Conservation (phyloP, 2,888 invertebrate species). For the Pocota personata region DNA sequence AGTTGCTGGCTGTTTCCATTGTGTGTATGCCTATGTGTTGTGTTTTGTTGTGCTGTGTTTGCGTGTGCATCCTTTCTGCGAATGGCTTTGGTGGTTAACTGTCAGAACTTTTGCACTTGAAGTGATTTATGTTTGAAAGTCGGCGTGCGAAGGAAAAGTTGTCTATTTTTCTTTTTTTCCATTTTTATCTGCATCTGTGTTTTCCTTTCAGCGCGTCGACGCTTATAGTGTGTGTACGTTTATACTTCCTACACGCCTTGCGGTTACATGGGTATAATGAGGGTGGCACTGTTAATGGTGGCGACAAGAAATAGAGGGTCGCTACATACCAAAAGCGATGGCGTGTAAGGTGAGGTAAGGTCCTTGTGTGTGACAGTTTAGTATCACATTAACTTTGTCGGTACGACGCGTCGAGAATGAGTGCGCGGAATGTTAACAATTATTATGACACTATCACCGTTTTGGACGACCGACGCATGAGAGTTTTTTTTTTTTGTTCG, state of each 20-base stretch:
- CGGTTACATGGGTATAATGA: constrained; percentile 46
- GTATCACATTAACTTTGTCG: constrained; percentile 66
- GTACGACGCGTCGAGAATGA: constrained; percentile 38
- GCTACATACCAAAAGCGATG: not conserved
- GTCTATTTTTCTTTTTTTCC: constrained; percentile 21
- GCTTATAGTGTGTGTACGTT: not conserved
- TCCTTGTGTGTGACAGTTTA: constrained; percentile 69
- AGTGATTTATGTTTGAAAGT: constrained; percentile 77
- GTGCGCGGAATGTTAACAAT: constrained; percentile 65
- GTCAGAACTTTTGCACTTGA: constrained; percentile 79
- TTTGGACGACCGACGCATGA: constrained; percentile 27
- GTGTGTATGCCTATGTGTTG: constrained; percentile 36
- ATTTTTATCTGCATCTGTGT: constrained; percentile 67
- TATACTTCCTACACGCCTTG: constrained; percentile 6
- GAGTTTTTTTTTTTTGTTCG: constrained; percentile 9
- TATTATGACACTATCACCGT: constrained; percentile 63
- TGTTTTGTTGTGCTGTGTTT: constrained; percentile 35
- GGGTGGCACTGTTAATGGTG: constrained; percentile 29
- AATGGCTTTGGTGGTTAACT: constrained; percentile 76
- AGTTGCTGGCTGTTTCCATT: constrained; percentile 53
- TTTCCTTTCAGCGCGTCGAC: constrained; percentile 41
- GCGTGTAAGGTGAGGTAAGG: constrained; percentile 37
- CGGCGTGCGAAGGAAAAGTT: constrained; percentile 50
- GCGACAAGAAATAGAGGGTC: not conserved
- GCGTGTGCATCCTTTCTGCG: constrained; percentile 68